Percentiles rank a stretch among this genome's conserved stretches.
Conservation (phyloP, 2,797 vertebrate genomes). For the Hydrophis major region DNA sequence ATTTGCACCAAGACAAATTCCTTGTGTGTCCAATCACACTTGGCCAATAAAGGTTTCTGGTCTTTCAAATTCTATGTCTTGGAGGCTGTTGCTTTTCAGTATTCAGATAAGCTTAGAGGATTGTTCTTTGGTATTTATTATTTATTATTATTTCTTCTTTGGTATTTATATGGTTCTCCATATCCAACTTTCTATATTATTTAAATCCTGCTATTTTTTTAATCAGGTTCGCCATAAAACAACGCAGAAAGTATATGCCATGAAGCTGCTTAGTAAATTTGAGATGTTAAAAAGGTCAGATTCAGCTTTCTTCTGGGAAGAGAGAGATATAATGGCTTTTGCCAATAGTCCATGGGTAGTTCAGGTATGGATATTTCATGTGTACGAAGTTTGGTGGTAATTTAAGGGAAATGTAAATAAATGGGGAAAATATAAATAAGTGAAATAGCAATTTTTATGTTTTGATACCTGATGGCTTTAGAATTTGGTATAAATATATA, state of each 20-base stretch:
- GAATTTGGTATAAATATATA: neutral
- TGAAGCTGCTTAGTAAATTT: constrained; percentile 99
- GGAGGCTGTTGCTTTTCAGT: neutral
- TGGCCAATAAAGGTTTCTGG: too few species aligned
- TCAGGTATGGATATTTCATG: constrained; percentile 79
- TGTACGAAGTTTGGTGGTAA: neutral
- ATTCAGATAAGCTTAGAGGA: neutral
- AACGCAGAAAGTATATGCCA: constrained; percentile 95
- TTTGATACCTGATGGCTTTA: neutral
- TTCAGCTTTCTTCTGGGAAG: constrained; percentile 99
- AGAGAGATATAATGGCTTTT: constrained; percentile 99
- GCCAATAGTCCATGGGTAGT: constrained; percentile 98
- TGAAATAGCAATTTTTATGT: neutral
- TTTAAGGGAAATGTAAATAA: constrained; percentile 37
- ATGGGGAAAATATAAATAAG: neutral
- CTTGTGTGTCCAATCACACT: too few species aligned
- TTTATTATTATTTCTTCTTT: neutral
- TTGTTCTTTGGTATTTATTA: neutral
- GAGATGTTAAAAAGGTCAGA: constrained; percentile 99
- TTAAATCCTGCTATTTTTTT: constrained; percentile 17
- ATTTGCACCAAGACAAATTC: too few species aligned
- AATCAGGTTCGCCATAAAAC: constrained; percentile 91
- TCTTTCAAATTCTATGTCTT: neutral
- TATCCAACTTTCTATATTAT: neutral
- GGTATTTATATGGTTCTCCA: neutral